Evolutionary conservation across 2,888 invertebrate genomes (phyloP).

Genomic region (Drosophila ochracea): DNA sequence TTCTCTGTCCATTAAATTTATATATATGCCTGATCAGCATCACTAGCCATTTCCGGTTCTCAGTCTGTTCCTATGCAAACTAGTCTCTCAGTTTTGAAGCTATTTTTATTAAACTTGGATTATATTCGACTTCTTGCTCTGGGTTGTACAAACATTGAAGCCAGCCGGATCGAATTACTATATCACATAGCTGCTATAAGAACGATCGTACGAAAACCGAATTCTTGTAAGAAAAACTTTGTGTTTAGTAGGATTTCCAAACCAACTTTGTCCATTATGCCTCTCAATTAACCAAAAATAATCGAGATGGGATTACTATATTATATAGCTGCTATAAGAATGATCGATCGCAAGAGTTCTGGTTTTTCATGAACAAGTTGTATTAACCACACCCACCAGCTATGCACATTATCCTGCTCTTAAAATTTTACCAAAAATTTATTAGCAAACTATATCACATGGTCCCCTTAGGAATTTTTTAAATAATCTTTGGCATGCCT

Average conservation of each 20-base stretch:
- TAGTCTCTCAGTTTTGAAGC: neutral
- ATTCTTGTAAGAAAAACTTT: neutral
- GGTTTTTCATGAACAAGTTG: fast-evolving
- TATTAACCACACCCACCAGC: neutral
- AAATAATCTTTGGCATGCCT: neutral
- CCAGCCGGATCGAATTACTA: neutral
- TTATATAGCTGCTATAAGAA: neutral
- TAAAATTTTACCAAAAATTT: neutral
- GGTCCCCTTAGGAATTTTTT: neutral
- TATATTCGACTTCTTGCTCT: neutral
- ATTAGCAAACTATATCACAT: neutral
- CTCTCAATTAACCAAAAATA: neutral
- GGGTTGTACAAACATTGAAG: fast-evolving
- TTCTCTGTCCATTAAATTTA: neutral
- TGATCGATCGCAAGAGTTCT: neutral
- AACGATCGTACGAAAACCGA: too few species aligned
- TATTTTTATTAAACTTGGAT: neutral
- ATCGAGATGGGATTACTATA: neutral
- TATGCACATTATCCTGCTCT: neutral
- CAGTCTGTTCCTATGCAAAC: neutral
- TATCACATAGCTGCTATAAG: neutral
- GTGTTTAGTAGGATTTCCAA: neutral
- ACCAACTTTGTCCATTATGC: too few species aligned
- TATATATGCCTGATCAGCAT: neutral
- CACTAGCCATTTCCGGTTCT: neutral